Evolutionary conservation across 2,888 invertebrate genomes (phyloP).

Genomic region (Hyposoter didymator): DNA sequence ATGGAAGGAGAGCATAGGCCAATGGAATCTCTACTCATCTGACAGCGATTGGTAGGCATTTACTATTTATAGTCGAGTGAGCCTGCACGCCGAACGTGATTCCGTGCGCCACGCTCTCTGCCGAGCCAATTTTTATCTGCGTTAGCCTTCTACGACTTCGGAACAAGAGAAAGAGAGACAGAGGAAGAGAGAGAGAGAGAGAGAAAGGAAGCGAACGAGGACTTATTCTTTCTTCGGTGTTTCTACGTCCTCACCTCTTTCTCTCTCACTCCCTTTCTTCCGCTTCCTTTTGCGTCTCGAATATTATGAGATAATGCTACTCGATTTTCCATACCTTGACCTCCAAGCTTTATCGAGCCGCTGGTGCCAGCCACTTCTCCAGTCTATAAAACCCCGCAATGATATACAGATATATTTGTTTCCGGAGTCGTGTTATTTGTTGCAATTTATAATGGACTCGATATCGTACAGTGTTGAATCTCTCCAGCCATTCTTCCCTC

Average conservation of each 20-base stretch:
- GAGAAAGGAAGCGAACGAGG: constrained; percentile 65
- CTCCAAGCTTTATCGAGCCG: constrained; percentile 39
- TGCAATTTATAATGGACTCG: constrained; percentile 16
- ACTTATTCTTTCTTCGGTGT: constrained; percentile 41
- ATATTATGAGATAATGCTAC: constrained; percentile 60
- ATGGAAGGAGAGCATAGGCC: constrained; percentile 71
- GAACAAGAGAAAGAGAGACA: constrained; percentile 26
- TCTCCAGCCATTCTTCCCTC: background rate
- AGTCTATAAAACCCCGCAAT: constrained; percentile 19
- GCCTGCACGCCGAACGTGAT: constrained; percentile 70
- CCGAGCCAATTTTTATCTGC: constrained; percentile 59
- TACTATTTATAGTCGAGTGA: constrained; percentile 71
- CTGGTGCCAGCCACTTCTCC: constrained; percentile 29
- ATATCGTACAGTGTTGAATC: constrained; percentile 13
- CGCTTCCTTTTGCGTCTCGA: constrained; percentile 53
- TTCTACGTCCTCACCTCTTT: constrained; percentile 34
- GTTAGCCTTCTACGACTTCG: constrained; percentile 55
- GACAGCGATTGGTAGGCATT: constrained; percentile 72
- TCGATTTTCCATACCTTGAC: constrained; percentile 53
- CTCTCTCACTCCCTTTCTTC: constrained; percentile 31
- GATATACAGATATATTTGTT: constrained; percentile 14
- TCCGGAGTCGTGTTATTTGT: constrained; percentile 11
- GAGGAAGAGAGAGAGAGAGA: constrained; percentile 56
- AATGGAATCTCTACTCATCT: constrained; percentile 71
- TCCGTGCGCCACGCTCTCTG: constrained; percentile 71